Percentiles rank a stretch among this genome's conserved stretches.
phyloP scores from a whole-genome alignment of 2,797 vertebrate genomes.

The Holocentrus rufus region DNA sequence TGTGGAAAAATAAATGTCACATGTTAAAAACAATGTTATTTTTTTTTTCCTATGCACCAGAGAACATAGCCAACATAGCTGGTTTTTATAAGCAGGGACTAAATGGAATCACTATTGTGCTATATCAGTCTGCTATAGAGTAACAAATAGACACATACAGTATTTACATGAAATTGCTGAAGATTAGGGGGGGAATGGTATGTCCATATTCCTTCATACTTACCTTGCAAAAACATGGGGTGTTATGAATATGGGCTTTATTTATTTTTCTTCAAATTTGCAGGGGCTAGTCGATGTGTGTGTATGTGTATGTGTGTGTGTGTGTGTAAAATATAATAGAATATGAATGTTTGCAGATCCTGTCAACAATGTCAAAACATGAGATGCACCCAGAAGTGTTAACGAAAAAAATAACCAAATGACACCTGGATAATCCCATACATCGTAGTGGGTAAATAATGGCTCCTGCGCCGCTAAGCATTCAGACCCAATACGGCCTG shows the following conservation, averaged over 20 bases:
- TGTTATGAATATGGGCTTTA: too few species aligned
- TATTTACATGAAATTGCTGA: too few species aligned
- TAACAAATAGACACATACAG: too few species aligned
- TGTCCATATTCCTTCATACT: not conserved
- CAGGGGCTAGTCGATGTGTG: conserved; percentile 11
- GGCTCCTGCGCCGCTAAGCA: conserved; percentile 55
- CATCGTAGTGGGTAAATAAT: conserved; percentile 63
- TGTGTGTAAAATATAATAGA: too few species aligned
- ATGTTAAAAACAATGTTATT: too few species aligned
- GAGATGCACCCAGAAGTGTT: not conserved
- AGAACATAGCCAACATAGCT: too few species aligned
- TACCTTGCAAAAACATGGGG: not conserved
- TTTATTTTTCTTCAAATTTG: not conserved
- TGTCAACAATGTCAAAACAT: not conserved
- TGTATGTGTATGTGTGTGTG: too few species aligned
- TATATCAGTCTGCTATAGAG: too few species aligned
- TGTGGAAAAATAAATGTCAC: too few species aligned
- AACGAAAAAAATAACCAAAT: conserved; percentile 2
- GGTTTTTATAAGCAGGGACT: too few species aligned
- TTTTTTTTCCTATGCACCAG: too few species aligned
- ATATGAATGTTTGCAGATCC: not conserved
- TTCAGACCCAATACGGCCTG: conserved; percentile 60
- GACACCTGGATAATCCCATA: conserved; percentile 27
- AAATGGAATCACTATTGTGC: too few species aligned
- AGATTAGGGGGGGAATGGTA: not conserved